A percentile compares a stretch with the other conserved stretches of the same genome.
These are phyloP conservation scores for Speoplatyrhinus poulsoni DNA, from an alignment of 2,113 vertebrate species.

Conservation along the genomic window DNA sequence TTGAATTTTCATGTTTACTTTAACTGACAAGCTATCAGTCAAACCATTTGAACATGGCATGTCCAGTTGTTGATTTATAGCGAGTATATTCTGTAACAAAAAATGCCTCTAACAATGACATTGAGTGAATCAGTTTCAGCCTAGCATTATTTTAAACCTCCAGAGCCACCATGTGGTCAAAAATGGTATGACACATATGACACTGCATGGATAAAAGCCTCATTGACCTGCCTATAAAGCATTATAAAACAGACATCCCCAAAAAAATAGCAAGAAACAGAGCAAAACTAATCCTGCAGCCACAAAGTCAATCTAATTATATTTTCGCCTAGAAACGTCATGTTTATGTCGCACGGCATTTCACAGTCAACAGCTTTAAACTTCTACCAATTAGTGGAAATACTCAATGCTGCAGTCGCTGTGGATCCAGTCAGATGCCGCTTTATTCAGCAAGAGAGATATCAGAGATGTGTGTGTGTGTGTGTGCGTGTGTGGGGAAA, in stretches of 20 bases:
- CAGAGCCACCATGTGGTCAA: constrained; percentile 82
- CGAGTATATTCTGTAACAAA: constrained; percentile 17
- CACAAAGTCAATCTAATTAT: constrained; percentile 49
- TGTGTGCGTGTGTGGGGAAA: not conserved
- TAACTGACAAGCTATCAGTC: constrained; percentile 31
- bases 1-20: constrained; percentile 12
- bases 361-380: constrained; percentile 46
- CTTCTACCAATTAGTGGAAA: constrained; percentile 61
- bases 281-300: constrained; percentile 21
- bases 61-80: constrained; percentile 18
- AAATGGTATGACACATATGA: constrained; percentile 19
- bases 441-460: constrained; percentile 36
- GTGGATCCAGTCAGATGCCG: constrained; percentile 39
- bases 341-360: constrained; percentile 23
- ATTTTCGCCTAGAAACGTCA: constrained; percentile 18
- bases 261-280: constrained; percentile 15
- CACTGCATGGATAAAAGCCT: not conserved
- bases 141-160: constrained; percentile 65
- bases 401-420: constrained; percentile 29
- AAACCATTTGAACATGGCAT: constrained; percentile 14
- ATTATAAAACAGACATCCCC: constrained; percentile 16
- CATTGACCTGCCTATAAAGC: constrained; percentile 25
- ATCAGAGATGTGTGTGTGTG: constrained; percentile 24
- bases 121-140: constrained; percentile 1
- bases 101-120: constrained; percentile 19